Conservation (phyloP, 2,797 vertebrate species). For the Lithobates pipiens region DNA sequence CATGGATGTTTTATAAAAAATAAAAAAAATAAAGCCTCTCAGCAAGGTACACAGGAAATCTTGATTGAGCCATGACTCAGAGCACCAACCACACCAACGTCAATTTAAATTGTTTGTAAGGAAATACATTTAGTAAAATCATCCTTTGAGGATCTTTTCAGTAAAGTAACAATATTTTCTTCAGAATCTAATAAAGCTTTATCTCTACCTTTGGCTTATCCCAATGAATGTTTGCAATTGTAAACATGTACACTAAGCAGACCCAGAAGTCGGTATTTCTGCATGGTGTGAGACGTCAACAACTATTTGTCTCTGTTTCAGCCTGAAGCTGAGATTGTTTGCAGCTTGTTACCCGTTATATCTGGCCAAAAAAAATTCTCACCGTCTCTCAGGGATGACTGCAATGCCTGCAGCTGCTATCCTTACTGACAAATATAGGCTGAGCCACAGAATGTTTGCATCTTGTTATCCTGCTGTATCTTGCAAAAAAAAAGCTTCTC, state of each 20-base stretch:
- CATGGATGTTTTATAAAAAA: too few species aligned
- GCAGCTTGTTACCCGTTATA: background rate
- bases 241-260: background rate
- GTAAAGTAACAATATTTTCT: background rate
- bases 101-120: background rate
- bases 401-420: background rate
- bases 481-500: background rate
- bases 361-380: conserved; percentile 1
- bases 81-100: too few species aligned
- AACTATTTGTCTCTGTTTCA: conserved; percentile 1
- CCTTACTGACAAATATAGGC: background rate
- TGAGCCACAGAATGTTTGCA: background rate
- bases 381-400: background rate
- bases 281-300: background rate
- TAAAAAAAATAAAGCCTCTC: too few species aligned
- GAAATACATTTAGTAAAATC: background rate
- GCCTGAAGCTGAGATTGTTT: background rate
- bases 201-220: background rate
- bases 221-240: background rate
- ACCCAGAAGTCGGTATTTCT: background rate
- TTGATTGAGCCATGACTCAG: too few species aligned
- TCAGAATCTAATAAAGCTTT: background rate
- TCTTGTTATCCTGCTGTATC: background rate
- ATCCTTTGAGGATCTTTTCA: too few species aligned
- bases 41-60: too few species aligned